These are phyloP conservation scores for Halyomorpha halys DNA, from an alignment of 1,140 invertebrate species.

Conservation along the genomic window DNA sequence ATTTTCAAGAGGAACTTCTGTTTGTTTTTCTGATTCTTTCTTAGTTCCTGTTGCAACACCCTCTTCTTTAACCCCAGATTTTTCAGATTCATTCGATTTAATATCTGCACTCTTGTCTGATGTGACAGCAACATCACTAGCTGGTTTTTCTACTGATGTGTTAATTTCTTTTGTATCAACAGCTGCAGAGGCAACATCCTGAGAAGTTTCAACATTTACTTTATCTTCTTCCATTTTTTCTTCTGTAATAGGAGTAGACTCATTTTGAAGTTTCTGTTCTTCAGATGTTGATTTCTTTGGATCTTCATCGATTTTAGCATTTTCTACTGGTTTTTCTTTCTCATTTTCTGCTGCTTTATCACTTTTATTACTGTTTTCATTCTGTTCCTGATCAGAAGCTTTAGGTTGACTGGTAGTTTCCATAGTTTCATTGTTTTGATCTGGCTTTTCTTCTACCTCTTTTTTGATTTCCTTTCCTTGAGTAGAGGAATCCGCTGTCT, in stretches of 20 bases:
- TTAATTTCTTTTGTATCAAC: neutral
- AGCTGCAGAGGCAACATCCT: neutral
- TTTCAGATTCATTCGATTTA: constrained; percentile 5
- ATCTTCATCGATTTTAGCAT: neutral
- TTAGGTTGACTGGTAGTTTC: neutral
- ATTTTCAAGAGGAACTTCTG: neutral
- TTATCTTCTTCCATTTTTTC: constrained; percentile 18
- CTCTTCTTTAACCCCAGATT: neutral
- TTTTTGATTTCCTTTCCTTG: neutral
- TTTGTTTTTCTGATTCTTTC: neutral
- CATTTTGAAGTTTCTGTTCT: neutral
- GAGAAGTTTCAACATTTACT: neutral
- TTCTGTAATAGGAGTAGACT: neutral
- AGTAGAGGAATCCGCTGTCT: neutral
- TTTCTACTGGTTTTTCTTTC: constrained; percentile 1
- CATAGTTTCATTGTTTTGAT: neutral
- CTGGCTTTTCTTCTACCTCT: neutral
- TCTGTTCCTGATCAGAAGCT: neutral
- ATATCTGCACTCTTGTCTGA: neutral
- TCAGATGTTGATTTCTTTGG: neutral
- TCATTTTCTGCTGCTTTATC: neutral
- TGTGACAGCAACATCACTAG: neutral
- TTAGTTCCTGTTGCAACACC: neutral
- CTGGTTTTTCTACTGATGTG: neutral
- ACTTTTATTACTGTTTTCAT: neutral